Evolutionary conservation across 37 sponge, comb jelly and placozoan species (phyloP).

Genomic region (Eunapius fragilis): DNA sequence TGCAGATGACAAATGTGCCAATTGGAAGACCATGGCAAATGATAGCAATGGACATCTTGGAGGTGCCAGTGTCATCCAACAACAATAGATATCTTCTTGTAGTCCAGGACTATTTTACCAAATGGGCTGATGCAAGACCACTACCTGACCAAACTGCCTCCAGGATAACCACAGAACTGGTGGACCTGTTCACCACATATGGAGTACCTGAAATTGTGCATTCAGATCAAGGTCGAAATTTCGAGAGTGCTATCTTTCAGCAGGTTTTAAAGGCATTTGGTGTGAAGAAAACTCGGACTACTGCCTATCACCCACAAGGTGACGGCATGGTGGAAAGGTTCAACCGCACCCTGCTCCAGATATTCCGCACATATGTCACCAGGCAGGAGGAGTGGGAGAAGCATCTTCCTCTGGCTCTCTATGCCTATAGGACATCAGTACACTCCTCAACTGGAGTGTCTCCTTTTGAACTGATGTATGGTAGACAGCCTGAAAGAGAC

Average conservation of each 20-base stretch:
- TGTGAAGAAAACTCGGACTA: slow-evolving; percentile 34
- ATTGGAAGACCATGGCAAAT: slow-evolving; percentile 44
- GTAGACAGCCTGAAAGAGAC: slow-evolving; percentile 5
- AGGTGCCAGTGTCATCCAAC: background rate
- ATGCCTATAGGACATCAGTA: no score
- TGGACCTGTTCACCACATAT: slow-evolving; percentile 21
- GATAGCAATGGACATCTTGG: slow-evolving; percentile 56
- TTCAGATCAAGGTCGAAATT: slow-evolving; percentile 67
- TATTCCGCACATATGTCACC: slow-evolving; percentile 45
- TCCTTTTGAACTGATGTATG: slow-evolving; percentile 49
- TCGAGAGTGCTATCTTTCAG: slow-evolving; percentile 42
- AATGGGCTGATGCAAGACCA: slow-evolving; percentile 65
- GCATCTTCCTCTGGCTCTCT: no score
- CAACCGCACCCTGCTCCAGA: slow-evolving; percentile 41
- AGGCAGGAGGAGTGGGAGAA: slow-evolving; percentile 64
- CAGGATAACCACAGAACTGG: slow-evolving; percentile 14
- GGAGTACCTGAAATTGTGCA: slow-evolving; percentile 24
- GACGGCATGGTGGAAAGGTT: slow-evolving; percentile 75
- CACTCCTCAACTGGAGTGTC: slow-evolving; percentile 54
- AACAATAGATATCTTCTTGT: slow-evolving; percentile 63
- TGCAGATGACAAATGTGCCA: slow-evolving; percentile 26
- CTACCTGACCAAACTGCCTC: slow-evolving; percentile 51
- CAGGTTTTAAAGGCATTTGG: slow-evolving; percentile 46
- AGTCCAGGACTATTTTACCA: slow-evolving; percentile 71
- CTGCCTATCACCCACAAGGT: slow-evolving; percentile 65